These are phyloP conservation scores for Nannobrachium achirus DNA, from an alignment of 2,113 vertebrate species.

Conservation along the genomic window DNA sequence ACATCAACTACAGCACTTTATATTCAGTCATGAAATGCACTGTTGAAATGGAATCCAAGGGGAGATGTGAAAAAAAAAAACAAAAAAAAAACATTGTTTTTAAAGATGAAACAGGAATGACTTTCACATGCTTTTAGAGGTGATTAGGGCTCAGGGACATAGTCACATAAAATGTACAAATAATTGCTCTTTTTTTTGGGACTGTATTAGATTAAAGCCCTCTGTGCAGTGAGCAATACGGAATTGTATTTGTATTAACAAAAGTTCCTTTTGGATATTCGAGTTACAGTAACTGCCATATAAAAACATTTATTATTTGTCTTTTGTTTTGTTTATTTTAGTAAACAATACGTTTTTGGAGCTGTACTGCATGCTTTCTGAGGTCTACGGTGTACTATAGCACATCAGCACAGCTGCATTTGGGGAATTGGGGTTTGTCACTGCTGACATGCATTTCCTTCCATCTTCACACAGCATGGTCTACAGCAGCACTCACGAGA, in stretches of 20 bases:
- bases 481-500: slow-evolving; percentile 53
- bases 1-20: not conserved
- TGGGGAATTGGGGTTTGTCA: slow-evolving; percentile 65
- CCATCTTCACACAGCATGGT: slow-evolving; percentile 63
- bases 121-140: too few species aligned
- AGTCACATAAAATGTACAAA: not conserved
- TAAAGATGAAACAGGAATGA: too few species aligned
- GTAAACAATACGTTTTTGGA: slow-evolving; percentile 44
- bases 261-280: slow-evolving; percentile 34
- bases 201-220: slow-evolving; percentile 10
- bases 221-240: slow-evolving; percentile 6
- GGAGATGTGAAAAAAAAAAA: too few species aligned
- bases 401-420: slow-evolving; percentile 31
- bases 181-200: slow-evolving; percentile 28
- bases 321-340: slow-evolving; percentile 59
- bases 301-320: slow-evolving; percentile 41
- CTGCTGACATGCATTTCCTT: slow-evolving; percentile 69
- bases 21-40: too few species aligned
- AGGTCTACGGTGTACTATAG: not conserved
- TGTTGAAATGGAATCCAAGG: too few species aligned
- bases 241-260: slow-evolving; percentile 29
- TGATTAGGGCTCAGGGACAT: too few species aligned
- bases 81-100: too few species aligned
- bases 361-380: slow-evolving; percentile 6
- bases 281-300: slow-evolving; percentile 43